Evolutionary conservation across 2,113 vertebrate species (phyloP), one percentile per base, ranked within the genome.

Genomic region (Xyrauchen texanus): DNA sequence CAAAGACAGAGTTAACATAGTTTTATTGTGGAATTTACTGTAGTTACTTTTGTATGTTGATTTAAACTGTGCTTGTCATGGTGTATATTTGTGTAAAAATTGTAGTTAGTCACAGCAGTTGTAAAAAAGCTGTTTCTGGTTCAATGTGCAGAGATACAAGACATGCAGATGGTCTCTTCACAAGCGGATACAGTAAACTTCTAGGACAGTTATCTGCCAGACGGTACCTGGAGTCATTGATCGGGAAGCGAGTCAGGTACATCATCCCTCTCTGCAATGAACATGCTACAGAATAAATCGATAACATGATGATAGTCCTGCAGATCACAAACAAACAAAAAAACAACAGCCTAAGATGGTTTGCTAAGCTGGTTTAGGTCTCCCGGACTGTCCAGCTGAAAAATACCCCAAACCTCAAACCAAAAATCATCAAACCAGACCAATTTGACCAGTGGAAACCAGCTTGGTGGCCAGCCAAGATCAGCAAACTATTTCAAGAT

Each of bases 131-230:
- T 60, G 52, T 6, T 34, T 42, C 72, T 42, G 42, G 66, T 10
- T 73, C 8, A 46, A 9, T 73, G 66, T 68, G 47, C 89, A 98
- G 98, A 93, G 93, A 95, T 82, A 85, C 91, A 75, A 94, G 96
- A 86, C 96, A 98, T 83, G 94, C 95, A 78, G 97, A 98, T 86
- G 96, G 95, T 86, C 90, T 98, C 83, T 98, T 98, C 89, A 97
- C 96, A 88, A 97, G 90, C 84, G 95, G 95, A 83, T 98, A 94
- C 88, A 98, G 96, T 85, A 96, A 94, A 91, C 95, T 98, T 81
- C 93, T 99, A 87, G 94, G 96, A 66, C 95, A 97, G 88, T 86
- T 97, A 16, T 95, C 96, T 85, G 96, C 95, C 83, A 94, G 93
- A 88, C 94, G 93, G 83, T 98, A 98, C 86, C 92, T 99, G 88